Percentiles rank a stretch among this genome's conserved stretches.
Conservation (phyloP, 2,113 vertebrate species). For the Brevimyrus niger region DNA sequence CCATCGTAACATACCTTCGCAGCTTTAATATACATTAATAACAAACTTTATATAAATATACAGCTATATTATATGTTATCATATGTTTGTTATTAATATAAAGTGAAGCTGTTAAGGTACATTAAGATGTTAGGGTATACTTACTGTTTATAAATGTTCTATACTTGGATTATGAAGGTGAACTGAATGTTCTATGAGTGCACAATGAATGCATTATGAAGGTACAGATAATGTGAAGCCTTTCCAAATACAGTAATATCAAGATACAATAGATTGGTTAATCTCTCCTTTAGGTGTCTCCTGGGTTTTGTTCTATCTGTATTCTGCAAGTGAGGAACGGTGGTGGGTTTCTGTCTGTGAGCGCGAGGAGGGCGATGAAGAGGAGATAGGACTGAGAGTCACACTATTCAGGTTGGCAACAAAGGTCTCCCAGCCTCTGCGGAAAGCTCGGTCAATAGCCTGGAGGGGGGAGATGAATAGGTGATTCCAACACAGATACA, state of each 20-base stretch:
- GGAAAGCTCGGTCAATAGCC: conserved; percentile 59
- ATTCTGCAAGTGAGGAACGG: conserved; percentile 40
- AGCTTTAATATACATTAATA: background rate
- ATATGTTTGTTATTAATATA: background rate
- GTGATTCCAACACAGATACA: background rate
- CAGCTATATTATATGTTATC: background rate
- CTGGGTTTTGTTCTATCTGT: conserved; percentile 33
- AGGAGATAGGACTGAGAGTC: conserved; percentile 45
- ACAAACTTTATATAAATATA: background rate
- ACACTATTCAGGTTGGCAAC: conserved; percentile 63
- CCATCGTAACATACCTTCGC: background rate
- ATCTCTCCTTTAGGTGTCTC: background rate
- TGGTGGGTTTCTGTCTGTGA: conserved; percentile 26
- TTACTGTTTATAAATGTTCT: background rate
- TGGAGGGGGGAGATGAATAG: conserved; percentile 27
- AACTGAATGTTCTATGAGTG: no score
- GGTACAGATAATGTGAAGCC: background rate
- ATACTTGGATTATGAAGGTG: background rate
- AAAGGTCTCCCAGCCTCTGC: conserved; percentile 64
- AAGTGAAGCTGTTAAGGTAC: background rate
- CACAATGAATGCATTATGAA: background rate
- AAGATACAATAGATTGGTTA: background rate
- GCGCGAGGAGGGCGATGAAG: conserved; percentile 31
- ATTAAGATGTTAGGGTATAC: background rate
- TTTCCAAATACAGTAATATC: background rate